Base-by-base conservation (phyloP, 1,140 invertebrate species). In the Eubasilissa regina region DNA sequence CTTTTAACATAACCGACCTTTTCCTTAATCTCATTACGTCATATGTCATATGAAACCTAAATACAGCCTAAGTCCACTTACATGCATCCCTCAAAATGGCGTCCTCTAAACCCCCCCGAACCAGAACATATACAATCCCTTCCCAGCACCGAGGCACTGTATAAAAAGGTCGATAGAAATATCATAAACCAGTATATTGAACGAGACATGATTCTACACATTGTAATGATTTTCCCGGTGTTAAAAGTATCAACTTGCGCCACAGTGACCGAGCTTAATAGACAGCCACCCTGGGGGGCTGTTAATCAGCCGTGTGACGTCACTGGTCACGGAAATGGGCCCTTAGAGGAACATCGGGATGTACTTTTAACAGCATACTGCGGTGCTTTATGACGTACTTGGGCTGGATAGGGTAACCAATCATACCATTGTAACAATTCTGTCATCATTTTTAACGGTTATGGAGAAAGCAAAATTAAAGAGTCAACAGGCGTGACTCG, bases 251-350 rank as follows among this genome's bases (percentile, higher is more conserved):
- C 66, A 70, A 70, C 44, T 70, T 51, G 66, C 25, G 51, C 48
- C 8, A 51, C 66, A 19, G 66, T 15, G 66, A 47, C 35, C n/a
- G 45, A 44, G 44, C 66, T 70, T 70, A 70, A 70, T 70, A 47
- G 66, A 70, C 66, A 21, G 35, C 44, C 66, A 48, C 66, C 66
- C 44, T 19, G 4, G 66, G 47, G 66, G 45, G 66, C 51, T 21
- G 66, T 70, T 70, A 70, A 70, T 70, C 66, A 70, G 66, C 17
- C n/a, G 66, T 25, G 66, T 70, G 66, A 51, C 66, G 66, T 70
- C 66, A 70, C 17, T n/a, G 66, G 66, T 70, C 66, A 48, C 66
- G 66, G 66, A 48, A 70, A 70, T 51, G 66, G 47, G 45, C 45
- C 66, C 66, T 70, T 70, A 1, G 44, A 70, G 66, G 13, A 70